Evolutionary conservation across 2,888 invertebrate genomes (phyloP), one percentile per base, ranked within the genome.

Genomic region (Balanococcus diminutus): DNA sequence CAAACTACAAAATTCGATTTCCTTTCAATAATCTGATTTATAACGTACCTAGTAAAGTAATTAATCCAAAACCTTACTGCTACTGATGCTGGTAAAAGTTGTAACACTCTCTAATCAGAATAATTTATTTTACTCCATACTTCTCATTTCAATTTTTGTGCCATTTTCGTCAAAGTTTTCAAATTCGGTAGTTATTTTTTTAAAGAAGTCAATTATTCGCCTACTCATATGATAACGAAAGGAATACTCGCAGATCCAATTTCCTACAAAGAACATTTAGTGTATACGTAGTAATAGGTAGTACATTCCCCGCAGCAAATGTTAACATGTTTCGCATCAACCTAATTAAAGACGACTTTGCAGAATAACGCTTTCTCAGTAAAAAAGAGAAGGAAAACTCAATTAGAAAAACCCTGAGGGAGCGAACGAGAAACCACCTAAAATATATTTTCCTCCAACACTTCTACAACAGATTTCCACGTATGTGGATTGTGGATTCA

Each of bases 311-410:
- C 72, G n/a, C 32, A 72, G 72, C 72, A 31, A 72, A 72, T 72
- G 72, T 72, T 72, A 72, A 72, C 72, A 72, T 72, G 72, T 72
- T 72, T 72, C 72, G 72, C 25, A 72, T 72, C 31, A 72, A 72
- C 16, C 72, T 72, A 72, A 72, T 72, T 72, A 72, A 72, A 72
- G 31, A 72, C 25, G 72, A 72, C 72, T 72, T 31, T 31, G 32
- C 31, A 31, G 31, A 72, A 72, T 72, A 32, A 31, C 32, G 31
- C 72, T 72, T 72, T 32, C 31, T 31, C 72, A 72, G 72, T 72
- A 72, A 72, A 72, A n/a, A 72, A 72, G 72, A 72, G 31, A 72
- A 72, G 72, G 31, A 72, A 31, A 72, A 72, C 72, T 72, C 72
- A 72, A 72, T 72, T 72, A 72, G 32, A 72, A 72, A 32, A 72